Conservation (phyloP, 2,888 invertebrate genomes). For the Argyra leucocephala region DNA sequence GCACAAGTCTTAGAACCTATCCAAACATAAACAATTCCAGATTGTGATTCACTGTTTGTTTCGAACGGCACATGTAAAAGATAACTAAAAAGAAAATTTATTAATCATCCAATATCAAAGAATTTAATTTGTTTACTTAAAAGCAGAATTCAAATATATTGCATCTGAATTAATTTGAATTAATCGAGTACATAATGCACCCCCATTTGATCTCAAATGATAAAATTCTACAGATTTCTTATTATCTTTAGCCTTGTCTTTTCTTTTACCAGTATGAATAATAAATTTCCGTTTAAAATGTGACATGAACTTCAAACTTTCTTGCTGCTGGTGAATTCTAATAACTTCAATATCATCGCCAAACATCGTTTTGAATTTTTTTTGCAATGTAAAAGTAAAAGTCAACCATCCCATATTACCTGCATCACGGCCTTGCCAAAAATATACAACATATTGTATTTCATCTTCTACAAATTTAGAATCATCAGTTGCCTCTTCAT, state of each 20-base stretch:
- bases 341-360: conserved; percentile 89
- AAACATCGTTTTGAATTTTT: conserved; percentile 81
- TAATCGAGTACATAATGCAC: conserved; percentile 82
- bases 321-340: conserved; percentile 95
- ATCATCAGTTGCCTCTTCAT: conserved; percentile 44
- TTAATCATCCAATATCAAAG: conserved; percentile 10
- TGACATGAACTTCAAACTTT: conserved; percentile 94
- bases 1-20: conserved; percentile 75
- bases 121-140: conserved; percentile 59
- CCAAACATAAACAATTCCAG: conserved; percentile 94
- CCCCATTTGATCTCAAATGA: conserved; percentile 92
- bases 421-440: conserved; percentile 97
- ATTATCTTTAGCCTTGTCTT: conserved; percentile 43
- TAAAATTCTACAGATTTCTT: conserved; percentile 73
- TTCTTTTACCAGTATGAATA: conserved; percentile 78
- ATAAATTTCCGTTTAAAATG: conserved; percentile 93
- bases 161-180: conserved; percentile 86
- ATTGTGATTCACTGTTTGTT: conserved; percentile 63
- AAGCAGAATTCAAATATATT: conserved; percentile 77
- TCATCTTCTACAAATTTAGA: conserved; percentile 38
- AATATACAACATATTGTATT: conserved; percentile 95
- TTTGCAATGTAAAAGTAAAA: conserved; percentile 92
- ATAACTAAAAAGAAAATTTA: conserved; percentile 52
- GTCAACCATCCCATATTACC: conserved; percentile 99
- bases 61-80: conserved; percentile 89